Evolutionary conservation across 1,140 invertebrate species (phyloP).

Genomic region (Leptinotarsa defecta): DNA sequence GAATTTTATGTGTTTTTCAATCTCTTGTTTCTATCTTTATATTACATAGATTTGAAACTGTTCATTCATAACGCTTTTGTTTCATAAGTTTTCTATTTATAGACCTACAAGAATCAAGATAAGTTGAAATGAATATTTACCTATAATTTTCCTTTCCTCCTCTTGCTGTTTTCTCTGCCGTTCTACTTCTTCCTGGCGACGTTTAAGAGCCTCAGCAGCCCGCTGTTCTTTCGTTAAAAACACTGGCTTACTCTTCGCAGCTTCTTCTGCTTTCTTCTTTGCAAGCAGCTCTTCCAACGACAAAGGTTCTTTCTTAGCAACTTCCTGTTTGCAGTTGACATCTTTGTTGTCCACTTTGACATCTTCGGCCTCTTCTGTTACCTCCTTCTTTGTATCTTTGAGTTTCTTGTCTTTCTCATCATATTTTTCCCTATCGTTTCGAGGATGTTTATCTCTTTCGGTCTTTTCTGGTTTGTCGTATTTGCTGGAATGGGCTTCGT

Average conservation of each 20-base stretch:
- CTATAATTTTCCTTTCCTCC: conserved; percentile 68
- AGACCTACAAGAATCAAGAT: too few relatives aligned
- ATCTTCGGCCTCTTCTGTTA: conserved; percentile 52
- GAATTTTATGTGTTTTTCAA: too few relatives aligned
- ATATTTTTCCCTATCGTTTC: conserved; percentile 41
- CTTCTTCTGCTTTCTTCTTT: conserved; percentile 96
- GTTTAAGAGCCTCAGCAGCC: conserved; percentile 83
- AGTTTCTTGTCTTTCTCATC: conserved; percentile 54
- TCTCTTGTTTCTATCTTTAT: too few relatives aligned
- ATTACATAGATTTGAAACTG: too few relatives aligned
- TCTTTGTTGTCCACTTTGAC: conserved; percentile 56
- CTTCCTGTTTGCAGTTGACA: conserved; percentile 52
- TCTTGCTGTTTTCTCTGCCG: conserved; percentile 69
- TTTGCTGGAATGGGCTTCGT: conserved; percentile 54
- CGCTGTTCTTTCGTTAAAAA: conserved; percentile 97
- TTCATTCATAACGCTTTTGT: too few relatives aligned
- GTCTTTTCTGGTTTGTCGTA: conserved; percentile 56
- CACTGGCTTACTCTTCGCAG: conserved; percentile 90
- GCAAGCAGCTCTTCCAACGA: conserved; percentile 95
- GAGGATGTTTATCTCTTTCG: conserved; percentile 53
- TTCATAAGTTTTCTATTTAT: too few relatives aligned
- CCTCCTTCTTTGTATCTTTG: conserved; percentile 37
- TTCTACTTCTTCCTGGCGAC: conserved; percentile 85
- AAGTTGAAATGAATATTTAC: too few relatives aligned
- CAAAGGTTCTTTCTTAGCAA: conserved; percentile 82